Evolutionary conservation across 2,113 vertebrate genomes (phyloP).

Genomic region (Sinocyclocheilus anshuiensis): DNA sequence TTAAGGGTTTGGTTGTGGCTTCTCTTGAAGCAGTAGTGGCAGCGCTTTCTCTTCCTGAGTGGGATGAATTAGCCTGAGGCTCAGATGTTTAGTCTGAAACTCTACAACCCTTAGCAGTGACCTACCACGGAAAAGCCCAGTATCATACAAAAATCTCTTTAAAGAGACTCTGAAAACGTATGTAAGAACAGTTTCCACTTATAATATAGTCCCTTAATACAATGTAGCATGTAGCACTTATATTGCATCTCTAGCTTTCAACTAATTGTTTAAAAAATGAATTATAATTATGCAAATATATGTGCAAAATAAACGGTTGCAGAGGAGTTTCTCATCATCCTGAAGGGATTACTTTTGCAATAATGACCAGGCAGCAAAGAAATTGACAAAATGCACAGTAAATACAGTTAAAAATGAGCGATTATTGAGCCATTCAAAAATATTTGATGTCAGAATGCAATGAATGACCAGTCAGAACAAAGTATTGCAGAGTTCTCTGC

Average conservation of each 20-base stretch:
- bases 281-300: neutral
- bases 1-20: conserved; percentile 64
- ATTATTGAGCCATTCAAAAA: neutral
- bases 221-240: neutral
- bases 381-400: neutral
- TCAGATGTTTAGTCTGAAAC: conserved; percentile 50
- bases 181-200: neutral
- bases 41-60: neutral
- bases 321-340: neutral
- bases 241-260: neutral
- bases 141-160: neutral
- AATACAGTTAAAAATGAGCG: neutral
- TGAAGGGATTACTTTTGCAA: neutral
- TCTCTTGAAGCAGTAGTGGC: conserved; percentile 18
- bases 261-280: too few relatives aligned
- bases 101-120: conserved; percentile 5
- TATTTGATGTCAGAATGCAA: neutral
- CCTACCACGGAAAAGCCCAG: neutral
- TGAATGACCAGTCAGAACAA: neutral
- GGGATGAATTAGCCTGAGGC: conserved; percentile 57
- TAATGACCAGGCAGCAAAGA: neutral
- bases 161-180: neutral
- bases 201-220: too few relatives aligned
- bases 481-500: neutral
- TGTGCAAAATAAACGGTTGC: neutral